Percentiles rank a stretch among this genome's conserved stretches.
Evolutionary conservation across 2,113 vertebrate species (phyloP).

Genomic region (Actinemys pallida): DNA sequence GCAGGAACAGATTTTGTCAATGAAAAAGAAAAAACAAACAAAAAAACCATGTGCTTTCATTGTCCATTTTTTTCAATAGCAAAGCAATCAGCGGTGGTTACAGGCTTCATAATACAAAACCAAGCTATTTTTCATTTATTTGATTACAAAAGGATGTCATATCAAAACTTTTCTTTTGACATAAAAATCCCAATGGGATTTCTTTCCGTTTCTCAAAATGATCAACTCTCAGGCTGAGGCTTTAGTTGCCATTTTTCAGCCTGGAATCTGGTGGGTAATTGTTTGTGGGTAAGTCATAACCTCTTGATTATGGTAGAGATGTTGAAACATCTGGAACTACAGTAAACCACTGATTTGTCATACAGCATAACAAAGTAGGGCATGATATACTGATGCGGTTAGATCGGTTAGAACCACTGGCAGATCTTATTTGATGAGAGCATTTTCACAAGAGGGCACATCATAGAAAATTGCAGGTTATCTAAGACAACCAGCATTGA

Average conservation of each 20-base stretch:
- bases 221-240: conserved; percentile 1
- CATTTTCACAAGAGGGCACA: conserved; percentile 12
- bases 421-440: conserved; percentile 33
- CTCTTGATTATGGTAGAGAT: conserved; percentile 42
- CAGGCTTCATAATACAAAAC: conserved; percentile 69
- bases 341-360: not conserved
- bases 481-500: not conserved
- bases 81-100: conserved; percentile 60
- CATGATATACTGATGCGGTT: not conserved
- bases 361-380: not conserved
- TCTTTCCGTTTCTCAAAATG: conserved; percentile 35
- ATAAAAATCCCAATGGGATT: conserved; percentile 52
- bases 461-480: not conserved
- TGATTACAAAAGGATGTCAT: conserved; percentile 40
- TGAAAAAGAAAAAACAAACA: conserved; percentile 47
- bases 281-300: conserved; percentile 52
- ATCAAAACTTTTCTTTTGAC: conserved; percentile 19
- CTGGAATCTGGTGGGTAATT: not conserved
- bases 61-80: conserved; percentile 50
- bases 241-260: conserved; percentile 15
- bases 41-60: conserved; percentile 34
- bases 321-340: conserved; percentile 44
- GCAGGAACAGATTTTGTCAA: conserved; percentile 61
- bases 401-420: conserved; percentile 8
- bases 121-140: conserved; percentile 66